Evolutionary conservation across 2,113 vertebrate genomes (phyloP).

Genomic region (Apteryx mantelli): DNA sequence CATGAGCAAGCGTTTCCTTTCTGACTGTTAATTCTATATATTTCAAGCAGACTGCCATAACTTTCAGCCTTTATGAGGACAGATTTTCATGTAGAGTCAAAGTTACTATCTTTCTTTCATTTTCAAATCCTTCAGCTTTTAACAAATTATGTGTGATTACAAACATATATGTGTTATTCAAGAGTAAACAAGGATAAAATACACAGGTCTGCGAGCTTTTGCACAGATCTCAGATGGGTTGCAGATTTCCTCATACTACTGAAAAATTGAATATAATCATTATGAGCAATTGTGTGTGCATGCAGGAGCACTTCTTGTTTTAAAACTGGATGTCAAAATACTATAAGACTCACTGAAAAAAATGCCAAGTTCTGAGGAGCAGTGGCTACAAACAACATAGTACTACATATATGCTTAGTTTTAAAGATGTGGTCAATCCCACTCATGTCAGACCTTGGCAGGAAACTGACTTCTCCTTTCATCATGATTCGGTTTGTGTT

Average conservation of each 20-base stretch:
- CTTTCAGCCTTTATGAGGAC: not conserved
- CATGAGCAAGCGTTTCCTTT: not conserved
- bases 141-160: not conserved
- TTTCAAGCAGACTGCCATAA: not conserved
- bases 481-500: not conserved
- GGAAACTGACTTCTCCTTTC: not conserved
- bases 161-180: not conserved
- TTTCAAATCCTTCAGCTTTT: not conserved
- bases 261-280: not conserved
- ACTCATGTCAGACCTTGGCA: not conserved
- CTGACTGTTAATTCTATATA: not conserved
- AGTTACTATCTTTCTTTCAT: not conserved
- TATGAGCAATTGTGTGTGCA: not conserved
- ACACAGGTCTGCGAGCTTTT: not conserved
- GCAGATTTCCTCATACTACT: not conserved
- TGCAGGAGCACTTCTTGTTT: not conserved
- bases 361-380: not conserved
- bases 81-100: not conserved
- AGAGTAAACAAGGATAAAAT: not conserved
- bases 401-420: not conserved
- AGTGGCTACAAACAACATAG: not conserved
- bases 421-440: not conserved
- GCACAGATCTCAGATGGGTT: not conserved
- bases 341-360: accelerated
- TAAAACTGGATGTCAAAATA: not conserved